These are phyloP conservation scores for Littorina saxatilis DNA, from an alignment of 1,140 invertebrate genomes.

Conservation along the genomic window DNA sequence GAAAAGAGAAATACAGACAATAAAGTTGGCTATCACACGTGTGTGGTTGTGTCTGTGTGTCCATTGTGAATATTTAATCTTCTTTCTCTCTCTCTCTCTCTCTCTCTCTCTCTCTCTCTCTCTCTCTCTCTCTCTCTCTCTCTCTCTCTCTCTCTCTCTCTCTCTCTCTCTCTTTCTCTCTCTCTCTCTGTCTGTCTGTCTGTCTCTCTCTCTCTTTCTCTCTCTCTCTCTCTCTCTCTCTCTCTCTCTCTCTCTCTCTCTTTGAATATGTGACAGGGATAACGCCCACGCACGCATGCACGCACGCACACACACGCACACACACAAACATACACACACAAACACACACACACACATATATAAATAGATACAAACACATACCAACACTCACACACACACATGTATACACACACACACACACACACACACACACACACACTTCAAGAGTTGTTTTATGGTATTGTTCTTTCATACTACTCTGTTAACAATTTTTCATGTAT, in stretches of 20 bases:
- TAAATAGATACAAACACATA: neutral
- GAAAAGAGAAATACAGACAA: neutral
- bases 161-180: neutral
- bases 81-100: neutral
- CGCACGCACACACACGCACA: neutral
- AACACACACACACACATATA: too few species aligned
- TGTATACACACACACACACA: conserved; percentile 2
- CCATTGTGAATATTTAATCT: neutral
- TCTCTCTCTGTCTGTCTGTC: neutral
- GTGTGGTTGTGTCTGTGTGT: neutral
- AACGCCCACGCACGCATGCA: too few species aligned
- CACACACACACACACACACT: conserved; percentile 18
- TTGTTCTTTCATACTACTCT: too few species aligned
- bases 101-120: too few species aligned
- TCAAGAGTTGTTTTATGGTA: too few species aligned
- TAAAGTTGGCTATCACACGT: neutral
- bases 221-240: too few species aligned
- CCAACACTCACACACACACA: neutral
- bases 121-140: too few species aligned
- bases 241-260: neutral
- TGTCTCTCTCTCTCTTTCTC: neutral
- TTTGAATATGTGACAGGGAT: neutral
- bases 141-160: neutral
- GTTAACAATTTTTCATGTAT: too few species aligned
- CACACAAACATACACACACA: neutral